Conservation (phyloP, 2,888 invertebrate genomes). For the Xestoiulus laeticollis region DNA sequence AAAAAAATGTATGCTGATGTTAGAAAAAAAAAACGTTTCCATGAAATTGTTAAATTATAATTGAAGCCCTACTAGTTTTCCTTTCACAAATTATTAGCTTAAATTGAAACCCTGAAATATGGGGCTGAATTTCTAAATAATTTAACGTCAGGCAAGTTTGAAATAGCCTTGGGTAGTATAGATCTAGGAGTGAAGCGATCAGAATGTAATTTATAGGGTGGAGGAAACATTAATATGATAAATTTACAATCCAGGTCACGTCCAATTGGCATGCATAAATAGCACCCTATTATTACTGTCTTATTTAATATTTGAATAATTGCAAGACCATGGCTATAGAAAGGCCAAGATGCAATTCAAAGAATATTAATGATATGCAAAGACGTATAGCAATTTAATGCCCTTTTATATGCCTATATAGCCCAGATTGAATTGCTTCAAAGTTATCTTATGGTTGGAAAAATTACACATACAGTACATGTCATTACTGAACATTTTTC, state of each 20-base stretch:
- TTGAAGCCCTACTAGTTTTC: neutral
- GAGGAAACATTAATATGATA: neutral
- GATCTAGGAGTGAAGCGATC: neutral
- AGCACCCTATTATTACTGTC: neutral
- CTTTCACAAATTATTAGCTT: neutral
- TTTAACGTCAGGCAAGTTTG: neutral
- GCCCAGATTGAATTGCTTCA: neutral
- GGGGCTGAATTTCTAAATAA: neutral
- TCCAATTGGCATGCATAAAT: neutral
- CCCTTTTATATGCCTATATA: neutral
- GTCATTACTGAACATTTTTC: no score
- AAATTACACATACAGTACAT: neutral
- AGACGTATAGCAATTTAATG: neutral
- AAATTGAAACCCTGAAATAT: neutral
- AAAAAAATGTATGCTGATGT: no score
- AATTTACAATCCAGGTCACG: neutral
- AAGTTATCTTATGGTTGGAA: neutral
- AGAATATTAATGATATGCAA: neutral
- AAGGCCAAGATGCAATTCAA: neutral
- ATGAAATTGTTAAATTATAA: neutral
- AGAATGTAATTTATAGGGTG: neutral
- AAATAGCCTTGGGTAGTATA: neutral
- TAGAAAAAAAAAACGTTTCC: neutral
- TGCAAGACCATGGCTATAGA: neutral
- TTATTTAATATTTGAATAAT: constrained; percentile 3